Percentiles rank a stretch among this genome's conserved stretches.
Conservation (phyloP, 1,140 invertebrate species). For the Arion vulgaris region DNA sequence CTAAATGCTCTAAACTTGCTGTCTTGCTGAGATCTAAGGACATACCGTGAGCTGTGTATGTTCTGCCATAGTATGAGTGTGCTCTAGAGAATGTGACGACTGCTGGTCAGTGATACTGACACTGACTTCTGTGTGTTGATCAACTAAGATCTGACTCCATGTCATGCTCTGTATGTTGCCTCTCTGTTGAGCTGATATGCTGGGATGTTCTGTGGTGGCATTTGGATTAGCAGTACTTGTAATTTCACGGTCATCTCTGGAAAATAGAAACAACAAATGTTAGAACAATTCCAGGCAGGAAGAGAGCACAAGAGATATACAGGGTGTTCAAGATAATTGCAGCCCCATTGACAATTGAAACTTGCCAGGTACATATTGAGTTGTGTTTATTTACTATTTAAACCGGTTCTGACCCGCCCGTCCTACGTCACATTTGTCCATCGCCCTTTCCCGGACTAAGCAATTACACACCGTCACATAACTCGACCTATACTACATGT, state of each 20-base stretch:
- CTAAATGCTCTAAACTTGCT: conserved; percentile 26
- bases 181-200: conserved; percentile 1
- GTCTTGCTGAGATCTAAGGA: conserved; percentile 34
- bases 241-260: conserved; percentile 18
- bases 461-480: too few species aligned
- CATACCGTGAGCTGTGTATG: conserved; percentile 31
- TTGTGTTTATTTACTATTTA: too few species aligned
- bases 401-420: too few species aligned
- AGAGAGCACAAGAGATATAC: too few species aligned
- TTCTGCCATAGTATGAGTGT: conserved; percentile 23
- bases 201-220: conserved; percentile 32
- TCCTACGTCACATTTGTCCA: too few species aligned
- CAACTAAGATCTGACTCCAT: conserved; percentile 26
- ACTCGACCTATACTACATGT: too few species aligned
- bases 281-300: too few species aligned
- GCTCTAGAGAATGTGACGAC: neutral
- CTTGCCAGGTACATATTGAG: too few species aligned
- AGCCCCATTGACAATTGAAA: too few species aligned
- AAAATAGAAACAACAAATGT: conserved; percentile 7
- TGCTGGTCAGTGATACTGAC: conserved; percentile 24
- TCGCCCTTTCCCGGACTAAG: too few species aligned
- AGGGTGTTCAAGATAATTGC: too few species aligned
- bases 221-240: conserved; percentile 20
- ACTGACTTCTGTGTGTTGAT: neutral
- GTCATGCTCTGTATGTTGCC: conserved; percentile 1